Evolutionary conservation across 1,140 invertebrate species (phyloP).

Genomic region (Hesperophylax magnus): DNA sequence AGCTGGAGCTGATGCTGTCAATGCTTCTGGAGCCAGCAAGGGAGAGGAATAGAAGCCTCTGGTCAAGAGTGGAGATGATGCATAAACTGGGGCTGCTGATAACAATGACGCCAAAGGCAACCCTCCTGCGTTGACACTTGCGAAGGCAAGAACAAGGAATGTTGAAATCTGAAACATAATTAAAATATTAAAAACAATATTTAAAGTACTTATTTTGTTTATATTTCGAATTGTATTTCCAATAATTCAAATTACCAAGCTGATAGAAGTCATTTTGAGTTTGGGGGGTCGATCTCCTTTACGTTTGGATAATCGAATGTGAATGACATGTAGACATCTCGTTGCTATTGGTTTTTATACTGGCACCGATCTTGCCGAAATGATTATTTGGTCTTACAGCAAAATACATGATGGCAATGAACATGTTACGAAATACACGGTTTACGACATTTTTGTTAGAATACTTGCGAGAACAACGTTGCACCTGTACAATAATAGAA

Average conservation of each 20-base stretch:
- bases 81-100: slow-evolving; percentile 57
- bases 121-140: slow-evolving; percentile 30
- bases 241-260: slow-evolving; percentile 25
- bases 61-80: slow-evolving; percentile 56
- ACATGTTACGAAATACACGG: slow-evolving; percentile 25
- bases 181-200: slow-evolving; percentile 15
- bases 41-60: slow-evolving; percentile 13
- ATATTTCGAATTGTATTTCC: not conserved
- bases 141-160: slow-evolving; percentile 40
- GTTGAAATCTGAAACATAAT: slow-evolving; percentile 47
- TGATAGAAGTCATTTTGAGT: slow-evolving; percentile 33
- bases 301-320: slow-evolving; percentile 18
- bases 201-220: not conserved
- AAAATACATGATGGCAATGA: slow-evolving; percentile 40
- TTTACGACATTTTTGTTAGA: slow-evolving; percentile 47
- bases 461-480: slow-evolving; percentile 35
- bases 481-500: slow-evolving; percentile 39
- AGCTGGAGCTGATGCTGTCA: slow-evolving; percentile 33
- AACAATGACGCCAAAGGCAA: slow-evolving; percentile 43
- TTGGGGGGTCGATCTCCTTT: slow-evolving; percentile 15
- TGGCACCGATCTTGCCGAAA: slow-evolving; percentile 36
- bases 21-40: slow-evolving; percentile 1
- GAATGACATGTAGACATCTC: slow-evolving; percentile 30
- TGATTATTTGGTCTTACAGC: slow-evolving; percentile 39
- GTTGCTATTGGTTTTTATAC: slow-evolving; percentile 35